Conservation (phyloP, 2,888 invertebrate species). For the Gastracanthus pulcherrimus region DNA sequence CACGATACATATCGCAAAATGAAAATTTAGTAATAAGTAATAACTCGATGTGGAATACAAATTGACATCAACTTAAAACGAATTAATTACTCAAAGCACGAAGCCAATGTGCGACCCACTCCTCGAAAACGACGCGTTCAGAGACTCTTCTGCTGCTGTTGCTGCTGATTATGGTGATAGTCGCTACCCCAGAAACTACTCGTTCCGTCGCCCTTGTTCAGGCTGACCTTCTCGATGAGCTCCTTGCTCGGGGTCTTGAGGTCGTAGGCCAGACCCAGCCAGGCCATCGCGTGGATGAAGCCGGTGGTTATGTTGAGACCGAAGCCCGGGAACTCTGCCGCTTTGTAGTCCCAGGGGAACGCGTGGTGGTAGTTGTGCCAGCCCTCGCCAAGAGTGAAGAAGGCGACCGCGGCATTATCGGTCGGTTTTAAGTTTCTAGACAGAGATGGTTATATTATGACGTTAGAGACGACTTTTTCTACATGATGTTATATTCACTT, state of each 20-base stretch:
- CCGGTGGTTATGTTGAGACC: constrained; percentile 69
- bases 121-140: not conserved
- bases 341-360: constrained; percentile 80
- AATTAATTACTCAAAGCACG: too few relatives aligned
- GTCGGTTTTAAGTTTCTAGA: constrained; percentile 73
- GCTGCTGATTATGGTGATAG: constrained; percentile 56
- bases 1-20: too few relatives aligned
- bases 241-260: constrained; percentile 69
- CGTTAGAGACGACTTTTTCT: too few relatives aligned
- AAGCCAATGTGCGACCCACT: too few relatives aligned
- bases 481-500: too few relatives aligned
- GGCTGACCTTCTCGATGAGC: constrained; percentile 63
- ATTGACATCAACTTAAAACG: too few relatives aligned
- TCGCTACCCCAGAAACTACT: constrained; percentile 67
- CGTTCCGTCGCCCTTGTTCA: constrained; percentile 72
- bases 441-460: constrained; percentile 16
- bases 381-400: constrained; percentile 79
- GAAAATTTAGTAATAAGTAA: too few relatives aligned
- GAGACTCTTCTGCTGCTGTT: not conserved
- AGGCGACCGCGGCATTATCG: constrained; percentile 78
- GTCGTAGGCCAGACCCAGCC: constrained; percentile 72
- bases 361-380: constrained; percentile 84
- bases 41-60: too few relatives aligned
- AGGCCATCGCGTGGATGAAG: constrained; percentile 72
- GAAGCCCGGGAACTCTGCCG: constrained; percentile 70